A percentile compares a stretch with the other conserved stretches of the same genome.
Evolutionary conservation across 2,888 invertebrate genomes (phyloP).

Genomic region (Yponomeuta sedellus): DNA sequence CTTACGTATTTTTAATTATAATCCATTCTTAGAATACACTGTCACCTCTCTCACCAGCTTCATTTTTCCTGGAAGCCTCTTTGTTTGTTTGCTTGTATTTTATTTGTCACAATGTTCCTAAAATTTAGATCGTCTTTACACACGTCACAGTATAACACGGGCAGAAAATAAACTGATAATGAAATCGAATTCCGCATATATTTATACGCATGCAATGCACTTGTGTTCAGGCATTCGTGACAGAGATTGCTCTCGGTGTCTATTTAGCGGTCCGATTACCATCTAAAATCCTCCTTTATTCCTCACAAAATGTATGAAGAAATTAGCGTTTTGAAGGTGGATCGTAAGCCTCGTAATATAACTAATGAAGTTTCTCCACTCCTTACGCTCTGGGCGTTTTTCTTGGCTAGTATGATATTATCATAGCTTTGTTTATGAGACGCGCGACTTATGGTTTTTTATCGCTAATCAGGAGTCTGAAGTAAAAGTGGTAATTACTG

Average conservation of each 20-base stretch:
- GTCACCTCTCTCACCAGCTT: slow-evolving; percentile 61
- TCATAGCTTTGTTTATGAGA: slow-evolving; percentile 8
- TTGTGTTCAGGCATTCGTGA: slow-evolving; percentile 70
- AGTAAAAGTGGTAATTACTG: slow-evolving; percentile 23
- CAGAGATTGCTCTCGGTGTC: slow-evolving; percentile 46
- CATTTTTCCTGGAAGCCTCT: slow-evolving; percentile 60
- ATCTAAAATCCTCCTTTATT: not conserved
- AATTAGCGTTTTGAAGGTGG: not conserved
- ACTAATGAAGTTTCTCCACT: slow-evolving; percentile 52
- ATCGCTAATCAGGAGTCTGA: slow-evolving; percentile 4
- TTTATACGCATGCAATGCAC: slow-evolving; percentile 68
- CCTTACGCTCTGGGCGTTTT: slow-evolving; percentile 26
- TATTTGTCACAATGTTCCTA: slow-evolving; percentile 32
- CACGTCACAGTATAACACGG: slow-evolving; percentile 62
- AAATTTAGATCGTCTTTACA: slow-evolving; percentile 13
- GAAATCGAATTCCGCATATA: slow-evolving; percentile 75
- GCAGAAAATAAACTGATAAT: slow-evolving; percentile 68
- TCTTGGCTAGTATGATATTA: slow-evolving; percentile 16
- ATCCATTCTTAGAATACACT: slow-evolving; percentile 31
- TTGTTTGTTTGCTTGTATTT: slow-evolving; percentile 25
- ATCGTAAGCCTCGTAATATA: not conserved
- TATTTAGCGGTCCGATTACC: not conserved
- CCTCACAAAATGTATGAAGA: not conserved
- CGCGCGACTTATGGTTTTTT: not conserved
- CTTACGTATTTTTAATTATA: slow-evolving; percentile 30